These are phyloP conservation scores for Pseudolaguvia tuberculata DNA, from an alignment of 2,113 vertebrate species.

Conservation along the genomic window DNA sequence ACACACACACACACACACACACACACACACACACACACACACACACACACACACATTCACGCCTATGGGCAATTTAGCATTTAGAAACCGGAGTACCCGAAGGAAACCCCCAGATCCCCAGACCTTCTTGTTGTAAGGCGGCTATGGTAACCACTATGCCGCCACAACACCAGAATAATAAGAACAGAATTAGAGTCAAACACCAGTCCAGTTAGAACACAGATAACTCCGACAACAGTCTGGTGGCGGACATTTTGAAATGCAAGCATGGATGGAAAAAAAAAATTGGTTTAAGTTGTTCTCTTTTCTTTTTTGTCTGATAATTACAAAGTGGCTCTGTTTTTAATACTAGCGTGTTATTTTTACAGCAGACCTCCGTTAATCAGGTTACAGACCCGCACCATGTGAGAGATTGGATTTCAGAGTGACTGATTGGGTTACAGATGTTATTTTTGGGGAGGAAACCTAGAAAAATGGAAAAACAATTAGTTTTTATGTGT, in stretches of 20 bases:
- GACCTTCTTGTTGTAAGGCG: too few relatives aligned
- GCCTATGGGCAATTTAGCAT: too few relatives aligned
- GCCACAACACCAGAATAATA: too few relatives aligned
- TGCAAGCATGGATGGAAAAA: neutral
- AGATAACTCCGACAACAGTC: neutral
- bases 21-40: too few relatives aligned
- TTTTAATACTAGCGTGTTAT: slow-evolving; percentile 21
- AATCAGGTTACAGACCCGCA: slow-evolving; percentile 17
- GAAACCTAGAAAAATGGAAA: neutral
- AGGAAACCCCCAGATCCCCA: too few relatives aligned
- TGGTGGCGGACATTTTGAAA: neutral
- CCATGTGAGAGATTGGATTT: slow-evolving; percentile 27
- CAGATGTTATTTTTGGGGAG: slow-evolving; percentile 2
- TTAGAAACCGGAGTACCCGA: too few relatives aligned
- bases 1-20: too few relatives aligned
- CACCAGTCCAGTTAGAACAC: too few relatives aligned
- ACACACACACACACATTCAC: too few relatives aligned
- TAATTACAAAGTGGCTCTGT: slow-evolving; percentile 17
- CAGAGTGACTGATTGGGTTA: slow-evolving; percentile 16
- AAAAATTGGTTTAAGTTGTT: slow-evolving; percentile 13
- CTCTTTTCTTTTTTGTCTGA: neutral
- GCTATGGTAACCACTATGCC: too few relatives aligned
- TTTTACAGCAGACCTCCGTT: slow-evolving; percentile 20
- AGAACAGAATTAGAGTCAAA: too few relatives aligned
- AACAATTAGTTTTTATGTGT: slow-evolving; percentile 9